phyloP scores from a whole-genome alignment of 2,113 vertebrate genomes.

The Oncorhynchus clarkii region DNA sequence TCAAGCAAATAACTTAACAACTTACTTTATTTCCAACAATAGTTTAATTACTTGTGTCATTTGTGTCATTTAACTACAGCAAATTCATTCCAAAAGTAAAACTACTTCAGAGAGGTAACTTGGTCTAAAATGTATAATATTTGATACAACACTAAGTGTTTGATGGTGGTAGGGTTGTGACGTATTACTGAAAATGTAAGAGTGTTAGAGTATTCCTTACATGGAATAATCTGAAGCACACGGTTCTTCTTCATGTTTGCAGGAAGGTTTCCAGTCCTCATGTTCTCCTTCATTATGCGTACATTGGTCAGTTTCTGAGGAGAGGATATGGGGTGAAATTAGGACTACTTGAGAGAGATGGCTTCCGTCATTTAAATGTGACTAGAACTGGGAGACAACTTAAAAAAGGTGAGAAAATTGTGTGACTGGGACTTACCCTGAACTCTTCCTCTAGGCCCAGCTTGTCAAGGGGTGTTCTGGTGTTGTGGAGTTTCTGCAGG shows the following conservation, averaged over 20 bases:
- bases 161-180: conserved; percentile 59
- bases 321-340: neutral
- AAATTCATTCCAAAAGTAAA: conserved; percentile 27
- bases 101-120: conserved; percentile 34
- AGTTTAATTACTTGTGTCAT: too few relatives aligned
- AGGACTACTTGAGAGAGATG: neutral
- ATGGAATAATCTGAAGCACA: conserved; percentile 98
- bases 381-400: too few relatives aligned
- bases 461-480: conserved; percentile 82
- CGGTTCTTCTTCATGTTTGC: conserved; percentile 98
- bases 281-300: conserved; percentile 98
- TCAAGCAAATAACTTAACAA: neutral
- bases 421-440: conserved; percentile 73
- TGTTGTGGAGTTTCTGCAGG: conserved; percentile 84
- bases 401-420: conserved; percentile 19
- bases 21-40: neutral
- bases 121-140: too few relatives aligned
- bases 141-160: conserved; percentile 5
- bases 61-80: neutral
- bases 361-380: too few relatives aligned
- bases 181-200: conserved; percentile 17
- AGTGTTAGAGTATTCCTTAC: conserved; percentile 73
- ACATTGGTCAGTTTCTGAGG: conserved; percentile 93
- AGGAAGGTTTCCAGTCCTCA: conserved; percentile 93
- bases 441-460: conserved; percentile 96